phyloP scores from a whole-genome alignment of 2,797 vertebrate species.

The Dromococcyx pavoninus region DNA sequence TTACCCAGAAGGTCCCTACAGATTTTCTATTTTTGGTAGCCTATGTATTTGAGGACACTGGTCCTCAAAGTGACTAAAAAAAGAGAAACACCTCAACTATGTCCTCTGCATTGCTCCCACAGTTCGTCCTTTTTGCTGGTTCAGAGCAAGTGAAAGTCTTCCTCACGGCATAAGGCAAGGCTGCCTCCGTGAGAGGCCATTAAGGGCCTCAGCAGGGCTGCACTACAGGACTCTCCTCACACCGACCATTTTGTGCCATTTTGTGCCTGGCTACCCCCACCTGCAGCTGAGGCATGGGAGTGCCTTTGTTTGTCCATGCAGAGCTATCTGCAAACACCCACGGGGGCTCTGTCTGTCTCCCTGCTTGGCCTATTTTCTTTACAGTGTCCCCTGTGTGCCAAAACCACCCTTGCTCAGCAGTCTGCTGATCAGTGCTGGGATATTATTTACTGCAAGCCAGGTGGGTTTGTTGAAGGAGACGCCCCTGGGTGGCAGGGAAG shows the following conservation, averaged over 20 bases:
- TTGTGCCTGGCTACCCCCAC: neutral
- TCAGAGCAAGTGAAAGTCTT: neutral
- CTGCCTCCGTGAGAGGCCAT: accelerated
- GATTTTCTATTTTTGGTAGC: constrained; percentile 13
- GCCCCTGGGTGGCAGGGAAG: accelerated
- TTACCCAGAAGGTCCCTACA: neutral
- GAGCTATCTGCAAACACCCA: accelerated
- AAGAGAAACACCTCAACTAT: neutral
- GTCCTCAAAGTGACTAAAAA: neutral
- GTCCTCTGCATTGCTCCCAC: neutral
- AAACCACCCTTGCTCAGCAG: no score
- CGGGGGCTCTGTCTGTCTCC: accelerated
- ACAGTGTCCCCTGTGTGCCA: neutral
- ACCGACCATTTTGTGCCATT: neutral
- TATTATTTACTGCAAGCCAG: accelerated
- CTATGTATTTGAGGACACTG: neutral
- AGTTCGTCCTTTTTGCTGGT: no score
- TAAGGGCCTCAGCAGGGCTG: no score
- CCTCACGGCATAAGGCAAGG: accelerated
- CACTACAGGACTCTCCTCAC: neutral
- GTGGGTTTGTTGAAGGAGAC: neutral
- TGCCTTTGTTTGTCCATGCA: accelerated
- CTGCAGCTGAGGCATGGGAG: neutral
- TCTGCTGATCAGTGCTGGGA: accelerated
- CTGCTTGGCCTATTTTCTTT: neutral